Percentiles rank a stretch among this genome's conserved stretches.
phyloP scores from a whole-genome alignment of 2,797 vertebrate species.

The Micromesistius poutassou region DNA sequence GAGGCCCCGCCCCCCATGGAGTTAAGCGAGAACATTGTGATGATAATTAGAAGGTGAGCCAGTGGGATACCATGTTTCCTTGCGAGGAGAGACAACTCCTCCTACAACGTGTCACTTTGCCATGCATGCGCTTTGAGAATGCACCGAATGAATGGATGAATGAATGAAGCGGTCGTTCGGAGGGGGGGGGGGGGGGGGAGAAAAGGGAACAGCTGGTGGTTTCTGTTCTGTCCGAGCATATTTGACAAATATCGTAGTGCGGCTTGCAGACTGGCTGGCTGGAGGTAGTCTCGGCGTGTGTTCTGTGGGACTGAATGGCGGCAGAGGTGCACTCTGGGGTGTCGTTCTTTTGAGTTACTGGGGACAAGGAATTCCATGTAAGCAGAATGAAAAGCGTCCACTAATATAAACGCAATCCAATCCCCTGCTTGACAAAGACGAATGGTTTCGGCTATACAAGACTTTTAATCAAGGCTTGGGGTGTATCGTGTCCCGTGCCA shows the following conservation, averaged over 20 bases:
- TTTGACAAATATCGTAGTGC: conserved; percentile 50
- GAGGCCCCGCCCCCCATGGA: conserved; percentile 41
- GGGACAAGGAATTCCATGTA: conserved; percentile 45
- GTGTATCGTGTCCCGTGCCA: conserved; percentile 12
- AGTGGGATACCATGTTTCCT: conserved; percentile 45
- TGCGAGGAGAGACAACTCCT: conserved; percentile 32
- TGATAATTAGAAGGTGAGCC: conserved; percentile 55
- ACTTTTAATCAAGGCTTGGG: conserved; percentile 52
- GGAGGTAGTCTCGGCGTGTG: conserved; percentile 25
- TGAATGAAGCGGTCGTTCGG: background rate
- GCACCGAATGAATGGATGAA: conserved; percentile 49
- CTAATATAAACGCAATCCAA: conserved; percentile 49
- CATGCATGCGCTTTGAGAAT: conserved; percentile 43
- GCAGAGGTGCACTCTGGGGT: conserved; percentile 41
- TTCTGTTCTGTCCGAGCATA: conserved; percentile 34
- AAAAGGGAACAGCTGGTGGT: conserved; percentile 46
- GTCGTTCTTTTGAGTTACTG: conserved; percentile 47
- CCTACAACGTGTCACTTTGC: conserved; percentile 39
- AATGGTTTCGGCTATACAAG: conserved; percentile 42
- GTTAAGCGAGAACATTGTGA: conserved; percentile 35
- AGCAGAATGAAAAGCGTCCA: conserved; percentile 47
- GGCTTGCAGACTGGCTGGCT: conserved; percentile 34
- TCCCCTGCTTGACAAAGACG: conserved; percentile 46
- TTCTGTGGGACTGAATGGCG: conserved; percentile 40
- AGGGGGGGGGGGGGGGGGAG: no score